Evolutionary conservation across 2,113 vertebrate genomes (phyloP).

Genomic region (Illadopsis cleaveri): DNA sequence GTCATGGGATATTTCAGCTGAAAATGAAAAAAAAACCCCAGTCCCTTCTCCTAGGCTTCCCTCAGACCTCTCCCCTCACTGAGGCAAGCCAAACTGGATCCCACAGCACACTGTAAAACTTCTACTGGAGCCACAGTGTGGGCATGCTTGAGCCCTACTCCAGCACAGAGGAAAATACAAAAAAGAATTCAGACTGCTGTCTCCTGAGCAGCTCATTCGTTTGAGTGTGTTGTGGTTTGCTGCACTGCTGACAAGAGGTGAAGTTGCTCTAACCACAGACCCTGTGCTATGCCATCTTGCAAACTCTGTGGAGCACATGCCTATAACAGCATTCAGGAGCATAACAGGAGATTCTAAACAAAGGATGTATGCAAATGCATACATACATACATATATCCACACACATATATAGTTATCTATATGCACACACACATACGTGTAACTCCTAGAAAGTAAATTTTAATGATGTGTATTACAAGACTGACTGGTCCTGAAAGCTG

Average conservation of each 20-base stretch:
- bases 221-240: not conserved
- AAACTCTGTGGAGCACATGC: not conserved
- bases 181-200: not conserved
- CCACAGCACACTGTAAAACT: not conserved
- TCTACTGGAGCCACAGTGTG: not conserved
- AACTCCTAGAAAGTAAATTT: not conserved
- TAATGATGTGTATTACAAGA: not conserved
- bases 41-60: not conserved
- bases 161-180: not conserved
- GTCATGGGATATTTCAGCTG: not conserved
- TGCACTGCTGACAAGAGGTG: not conserved
- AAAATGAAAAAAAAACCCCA: not conserved
- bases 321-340: not conserved
- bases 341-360: not conserved
- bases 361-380: not conserved
- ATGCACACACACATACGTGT: accelerated
- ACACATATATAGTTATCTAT: not conserved
- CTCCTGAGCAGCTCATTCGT: not conserved
- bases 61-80: not conserved
- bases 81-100: not conserved
- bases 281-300: not conserved
- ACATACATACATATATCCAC: too few species aligned
- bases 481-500: not conserved
- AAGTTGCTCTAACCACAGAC: not conserved
- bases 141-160: accelerated